Conservation (phyloP, 2,797 vertebrate species). For the Iguana delicatissima region DNA sequence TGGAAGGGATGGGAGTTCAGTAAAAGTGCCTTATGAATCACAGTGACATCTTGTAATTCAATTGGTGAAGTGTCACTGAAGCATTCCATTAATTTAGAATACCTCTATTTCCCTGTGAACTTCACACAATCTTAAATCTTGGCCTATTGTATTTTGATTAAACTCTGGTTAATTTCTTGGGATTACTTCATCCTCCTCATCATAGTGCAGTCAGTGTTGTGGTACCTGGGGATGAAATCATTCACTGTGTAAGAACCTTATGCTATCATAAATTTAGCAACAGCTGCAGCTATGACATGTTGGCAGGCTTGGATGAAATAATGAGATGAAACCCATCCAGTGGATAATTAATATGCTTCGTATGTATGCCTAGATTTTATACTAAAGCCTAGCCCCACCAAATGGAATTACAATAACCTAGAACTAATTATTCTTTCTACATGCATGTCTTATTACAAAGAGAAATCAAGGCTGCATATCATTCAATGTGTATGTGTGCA, state of each 20-base stretch:
- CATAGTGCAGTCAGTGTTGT: conserved; percentile 32
- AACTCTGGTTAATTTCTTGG: conserved; percentile 13
- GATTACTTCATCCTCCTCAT: conserved; percentile 27
- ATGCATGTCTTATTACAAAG: conserved; percentile 10
- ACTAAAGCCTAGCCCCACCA: conserved; percentile 10
- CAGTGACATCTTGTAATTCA: not conserved
- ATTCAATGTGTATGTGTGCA: not conserved
- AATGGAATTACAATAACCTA: conserved; percentile 29
- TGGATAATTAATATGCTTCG: conserved; percentile 40
- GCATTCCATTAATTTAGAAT: conserved; percentile 12
- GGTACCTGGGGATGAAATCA: conserved; percentile 56
- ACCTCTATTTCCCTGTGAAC: not conserved
- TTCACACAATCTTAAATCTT: conserved; percentile 4
- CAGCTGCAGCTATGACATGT: conserved; percentile 45
- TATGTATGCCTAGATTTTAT: conserved; percentile 38
- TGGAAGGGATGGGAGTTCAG: not conserved
- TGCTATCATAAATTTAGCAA: conserved; percentile 34
- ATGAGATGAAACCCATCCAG: conserved; percentile 45
- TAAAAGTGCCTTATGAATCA: not conserved
- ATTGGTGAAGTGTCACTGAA: not conserved
- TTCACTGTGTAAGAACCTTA: conserved; percentile 53
- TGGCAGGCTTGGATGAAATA: conserved; percentile 53
- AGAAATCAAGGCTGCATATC: conserved; percentile 2
- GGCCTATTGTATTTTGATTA: conserved; percentile 15
- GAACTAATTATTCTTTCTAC: conserved; percentile 33